Percentiles rank a stretch among this genome's conserved stretches.
Evolutionary conservation across 64 coral and sea anemone species (phyloP).

Genomic region (Platygyra sinensis): DNA sequence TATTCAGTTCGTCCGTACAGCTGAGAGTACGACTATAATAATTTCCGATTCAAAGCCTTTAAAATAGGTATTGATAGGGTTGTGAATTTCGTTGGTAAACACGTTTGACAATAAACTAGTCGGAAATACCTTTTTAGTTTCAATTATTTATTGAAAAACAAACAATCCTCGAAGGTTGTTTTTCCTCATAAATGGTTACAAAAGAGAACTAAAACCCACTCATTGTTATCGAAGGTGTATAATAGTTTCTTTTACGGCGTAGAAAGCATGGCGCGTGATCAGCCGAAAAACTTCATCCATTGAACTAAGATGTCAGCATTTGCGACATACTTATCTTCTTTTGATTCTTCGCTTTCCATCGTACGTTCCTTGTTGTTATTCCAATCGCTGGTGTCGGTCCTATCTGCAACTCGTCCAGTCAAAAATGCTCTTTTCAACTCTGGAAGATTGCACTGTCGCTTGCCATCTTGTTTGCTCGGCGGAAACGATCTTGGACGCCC

Average conservation of each 20-base stretch:
- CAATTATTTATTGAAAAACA: conserved; percentile 45
- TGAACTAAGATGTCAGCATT: conserved; percentile 33
- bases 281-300: conserved; percentile 50
- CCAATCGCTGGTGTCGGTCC: neutral
- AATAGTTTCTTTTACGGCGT: neutral
- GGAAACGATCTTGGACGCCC: conserved; percentile 4
- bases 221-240: neutral
- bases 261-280: neutral
- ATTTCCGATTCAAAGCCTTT: neutral
- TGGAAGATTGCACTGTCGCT: conserved; percentile 16
- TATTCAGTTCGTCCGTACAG: neutral
- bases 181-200: neutral
- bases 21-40: neutral
- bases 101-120: conserved; percentile 17
- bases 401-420: neutral
- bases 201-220: neutral
- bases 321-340: conserved; percentile 15
- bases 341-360: neutral
- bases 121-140: conserved; percentile 41
- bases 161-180: neutral
- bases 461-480: neutral
- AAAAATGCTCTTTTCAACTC: conserved; percentile 6
- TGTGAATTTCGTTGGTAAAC: conserved; percentile 17
- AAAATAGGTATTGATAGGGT: neutral
- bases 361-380: neutral